Base-by-base conservation (phyloP, 2,888 invertebrate species). In the Onchidella celtica region DNA sequence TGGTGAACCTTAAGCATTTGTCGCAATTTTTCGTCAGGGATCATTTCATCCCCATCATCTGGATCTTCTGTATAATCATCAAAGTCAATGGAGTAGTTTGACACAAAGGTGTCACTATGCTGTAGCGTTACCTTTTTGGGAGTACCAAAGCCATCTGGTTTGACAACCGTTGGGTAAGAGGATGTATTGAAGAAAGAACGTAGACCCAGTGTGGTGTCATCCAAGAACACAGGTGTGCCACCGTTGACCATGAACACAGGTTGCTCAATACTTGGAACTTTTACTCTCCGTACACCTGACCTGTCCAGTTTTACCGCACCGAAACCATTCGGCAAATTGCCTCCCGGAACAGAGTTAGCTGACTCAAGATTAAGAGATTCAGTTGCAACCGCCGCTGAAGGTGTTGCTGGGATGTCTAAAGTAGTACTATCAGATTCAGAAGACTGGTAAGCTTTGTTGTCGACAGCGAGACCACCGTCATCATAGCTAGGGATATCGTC, bases 1-100 rank as follows among this genome's bases (percentile, higher is more conserved):
- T 90, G 90, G 79, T 90, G 90, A 40, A 88, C 87, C 83, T 86
- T 87, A 68, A 88, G 86, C 88, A 90, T 86, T 14, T 76, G 83
- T 78, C 85, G 78, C 47, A 90, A 85, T 81, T 89, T 88, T 38
- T 89, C 89, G 14, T 89, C 89, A 0, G 87, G 86, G 6, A 89
- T 85, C 27, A 87, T 79, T 73, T 86, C 87, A 29, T 86, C 88
- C 55, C 89, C 89, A 61, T 89, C 88, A 24, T 89, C 89, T 0
- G 89, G 88, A 59, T 89, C 88, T 6, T 84, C 85, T 27, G 85
- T 86, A 24, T 86, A 85, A n/a, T 85, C 84, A 2, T 81, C 69
- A 14, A 81, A 77, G 55, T 47, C 61, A 65, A 83, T 79, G 57
- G 79, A 79, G 66, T 73, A 73, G 2, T 59, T 34, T 24, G 73